Conservation (phyloP, 2,888 invertebrate species). For the Eupeodes latifasciatus region DNA sequence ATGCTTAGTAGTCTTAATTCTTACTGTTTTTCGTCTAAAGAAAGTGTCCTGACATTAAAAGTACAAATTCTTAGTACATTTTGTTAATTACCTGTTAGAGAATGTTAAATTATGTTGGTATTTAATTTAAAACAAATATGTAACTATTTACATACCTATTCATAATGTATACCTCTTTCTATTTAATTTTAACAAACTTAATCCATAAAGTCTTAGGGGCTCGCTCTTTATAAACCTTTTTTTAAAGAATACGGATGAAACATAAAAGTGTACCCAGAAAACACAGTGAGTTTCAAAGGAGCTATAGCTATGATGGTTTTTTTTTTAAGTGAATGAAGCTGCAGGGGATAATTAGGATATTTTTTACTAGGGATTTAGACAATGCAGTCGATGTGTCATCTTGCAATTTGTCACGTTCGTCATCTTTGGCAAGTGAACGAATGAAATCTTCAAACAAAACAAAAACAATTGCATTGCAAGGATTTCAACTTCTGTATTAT, state of each 20-base stretch:
- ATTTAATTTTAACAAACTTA: slow-evolving; percentile 29
- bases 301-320: slow-evolving; percentile 32
- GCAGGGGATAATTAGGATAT: slow-evolving; percentile 70
- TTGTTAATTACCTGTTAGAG: background rate
- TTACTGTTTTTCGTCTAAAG: too few species aligned
- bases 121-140: background rate
- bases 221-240: slow-evolving; percentile 33
- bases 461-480: slow-evolving; percentile 56
- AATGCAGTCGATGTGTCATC: slow-evolving; percentile 81
- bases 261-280: slow-evolving; percentile 30
- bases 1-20: too few species aligned
- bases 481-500: slow-evolving; percentile 47
- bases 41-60: too few species aligned
- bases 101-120: background rate
- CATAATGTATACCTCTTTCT: background rate
- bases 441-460: slow-evolving; percentile 45
- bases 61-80: too few species aligned
- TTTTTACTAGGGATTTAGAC: slow-evolving; percentile 51
- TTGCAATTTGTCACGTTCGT: slow-evolving; percentile 84
- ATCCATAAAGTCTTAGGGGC: slow-evolving; percentile 31
- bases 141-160: too few species aligned
- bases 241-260: slow-evolving; percentile 2
- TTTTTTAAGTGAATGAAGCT: slow-evolving; percentile 33
- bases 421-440: slow-evolving; percentile 77
- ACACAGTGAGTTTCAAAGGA: slow-evolving; percentile 34